Evolutionary conservation across 2,113 vertebrate genomes (phyloP), one percentile per base, ranked within the genome.

Genomic region (Gasterosteus aculeatus): DNA sequence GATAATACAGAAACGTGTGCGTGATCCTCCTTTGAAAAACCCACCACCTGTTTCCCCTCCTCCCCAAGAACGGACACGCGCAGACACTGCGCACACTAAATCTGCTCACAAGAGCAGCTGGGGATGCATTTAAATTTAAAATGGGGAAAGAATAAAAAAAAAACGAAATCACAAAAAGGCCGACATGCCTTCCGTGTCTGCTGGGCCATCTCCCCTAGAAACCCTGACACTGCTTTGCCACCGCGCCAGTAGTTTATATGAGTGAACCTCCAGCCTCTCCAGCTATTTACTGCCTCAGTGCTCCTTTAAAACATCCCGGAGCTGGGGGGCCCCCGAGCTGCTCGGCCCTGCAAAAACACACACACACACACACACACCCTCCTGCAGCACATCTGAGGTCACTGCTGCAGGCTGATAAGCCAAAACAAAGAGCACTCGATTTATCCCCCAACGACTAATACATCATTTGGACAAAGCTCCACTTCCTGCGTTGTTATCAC

Each of bases 381-480:
- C 60, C 59, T 77, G 22, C 68, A 80, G 81, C 76, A 72, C 69
- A 75, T 89, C 75, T 62, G 81, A 90, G 75, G 84, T 84, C 80
- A 74, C 84, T 92, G 90, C 80, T 85, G 81, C 77, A 63, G 73
- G 16, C 85, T 84, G 89, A 89, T 90, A 90, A 92, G 86, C 80
- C 83, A 77, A 92, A 90, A 92, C 88, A 93, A 93, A 92, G 90
- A 80, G 66, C 47, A 47, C 76, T 85, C 64, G 76, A 88, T 83
- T 83, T 87, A 74, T 85, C 31, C 75, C 71, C 85, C 78, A 77
- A 75, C 58, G 46, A 62, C 75, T 69, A 82, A 91, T 89, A 84
- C 76, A 88, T 91, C 87, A 82, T 79, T 84, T 78, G 65, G 75
- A 87, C 81, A 87, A 87, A 88, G 89, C 82, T 78, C 44, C 9